Evolutionary conservation across 1,140 invertebrate species (phyloP), one percentile per base, ranked within the genome.

Genomic region (Drosophila mayri): DNA sequence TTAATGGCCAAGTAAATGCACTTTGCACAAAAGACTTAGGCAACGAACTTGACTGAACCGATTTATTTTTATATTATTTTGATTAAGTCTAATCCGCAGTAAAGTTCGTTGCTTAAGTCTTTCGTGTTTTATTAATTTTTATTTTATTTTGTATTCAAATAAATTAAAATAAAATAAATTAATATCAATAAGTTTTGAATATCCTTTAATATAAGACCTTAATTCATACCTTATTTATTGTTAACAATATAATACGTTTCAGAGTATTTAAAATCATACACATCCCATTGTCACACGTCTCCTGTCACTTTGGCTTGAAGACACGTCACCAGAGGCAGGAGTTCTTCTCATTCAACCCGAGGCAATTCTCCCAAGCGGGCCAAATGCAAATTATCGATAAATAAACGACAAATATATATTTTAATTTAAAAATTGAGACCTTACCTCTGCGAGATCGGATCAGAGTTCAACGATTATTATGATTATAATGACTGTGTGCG

Each of bases 371-470:
- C 12, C 72, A 87, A 74, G 81, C 75, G 81, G 67, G 65, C 63
- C 80, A 73, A 76, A 87, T 82, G 83, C 63, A 87, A 86, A 82
- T 82, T 43, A 68, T 85, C 76, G 64, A 73, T 68, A 82, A 77
- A 57, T 43, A 61, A 70, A 74, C 58, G 65, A 76, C 57, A 81
- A 55, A 71, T 73, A 80, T 75, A 88, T 72, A 84, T 66, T 78
- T 85, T 76, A 68, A 64, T 66, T 64, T 32, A 37, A 55, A 50
- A 30, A 60, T 71, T 28, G 40, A 64, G 32, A 62, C 40, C 28
- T 65, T 55, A 37, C 46, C 59, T 57, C 38, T 20, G 55, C 11
- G n/a, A 66, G 74, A 77, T 72, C 44, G 49, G 74, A 74, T 80
- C 71, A 68, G 66, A 50, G 75, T 76, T 78, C 50, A 70, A 70